Conservation (phyloP, 2,113 vertebrate species). For the Polypterus senegalus region DNA sequence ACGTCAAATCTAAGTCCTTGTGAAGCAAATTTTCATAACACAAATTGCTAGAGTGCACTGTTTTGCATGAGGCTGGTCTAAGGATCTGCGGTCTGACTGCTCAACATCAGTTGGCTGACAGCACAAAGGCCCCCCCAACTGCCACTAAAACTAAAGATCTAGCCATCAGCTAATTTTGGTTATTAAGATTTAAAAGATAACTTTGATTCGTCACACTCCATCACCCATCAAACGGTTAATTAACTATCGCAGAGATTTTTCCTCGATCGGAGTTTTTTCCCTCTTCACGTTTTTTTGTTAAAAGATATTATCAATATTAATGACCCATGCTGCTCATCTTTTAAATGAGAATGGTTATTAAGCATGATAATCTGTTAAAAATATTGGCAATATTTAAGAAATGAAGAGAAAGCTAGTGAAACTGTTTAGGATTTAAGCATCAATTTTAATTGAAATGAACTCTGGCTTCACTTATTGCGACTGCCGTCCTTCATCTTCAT, state of each 20-base stretch:
- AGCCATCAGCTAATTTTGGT: slow-evolving; percentile 1
- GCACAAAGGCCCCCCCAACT: background rate
- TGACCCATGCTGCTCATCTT: slow-evolving; percentile 41
- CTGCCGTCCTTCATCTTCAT: background rate
- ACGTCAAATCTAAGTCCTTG: too few species aligned
- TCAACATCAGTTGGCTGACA: too few species aligned
- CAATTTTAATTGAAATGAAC: background rate
- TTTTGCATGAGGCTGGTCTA: too few species aligned
- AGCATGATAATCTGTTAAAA: slow-evolving; percentile 49
- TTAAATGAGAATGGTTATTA: slow-evolving; percentile 47
- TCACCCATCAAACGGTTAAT: slow-evolving; percentile 4
- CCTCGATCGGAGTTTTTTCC: slow-evolving; percentile 27
- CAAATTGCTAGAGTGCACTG: too few species aligned
- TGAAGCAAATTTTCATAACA: too few species aligned
- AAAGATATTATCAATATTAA: slow-evolving; percentile 54
- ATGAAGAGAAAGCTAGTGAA: slow-evolving; percentile 24
- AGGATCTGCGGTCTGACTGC: too few species aligned
- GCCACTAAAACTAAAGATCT: background rate
- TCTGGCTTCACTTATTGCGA: background rate
- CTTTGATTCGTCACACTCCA: slow-evolving; percentile 4
- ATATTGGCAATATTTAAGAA: slow-evolving; percentile 39
- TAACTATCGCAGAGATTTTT: slow-evolving; percentile 22
- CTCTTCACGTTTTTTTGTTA: slow-evolving; percentile 26
- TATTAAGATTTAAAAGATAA: slow-evolving; percentile 6
- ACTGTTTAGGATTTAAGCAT: background rate